These are phyloP conservation scores for Danionella dracula DNA, from an alignment of 2,797 vertebrate species.

Conservation along the genomic window DNA sequence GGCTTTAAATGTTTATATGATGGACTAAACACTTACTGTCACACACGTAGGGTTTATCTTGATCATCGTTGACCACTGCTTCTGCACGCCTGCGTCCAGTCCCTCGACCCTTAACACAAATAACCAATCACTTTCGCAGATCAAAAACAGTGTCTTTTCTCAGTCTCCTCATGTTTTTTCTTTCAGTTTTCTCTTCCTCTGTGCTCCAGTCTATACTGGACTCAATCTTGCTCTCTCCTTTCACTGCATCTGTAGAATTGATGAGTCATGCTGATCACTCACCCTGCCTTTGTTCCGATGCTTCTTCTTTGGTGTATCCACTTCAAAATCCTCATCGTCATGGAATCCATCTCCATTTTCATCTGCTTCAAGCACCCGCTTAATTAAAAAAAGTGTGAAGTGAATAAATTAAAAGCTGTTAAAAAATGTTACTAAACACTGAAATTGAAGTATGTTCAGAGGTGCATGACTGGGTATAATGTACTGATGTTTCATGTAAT, in stretches of 20 bases:
- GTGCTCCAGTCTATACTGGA: neutral
- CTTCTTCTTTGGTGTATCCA: slow-evolving; percentile 92
- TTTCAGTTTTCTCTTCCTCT: neutral
- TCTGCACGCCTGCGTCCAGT: slow-evolving; percentile 85
- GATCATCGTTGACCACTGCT: slow-evolving; percentile 81
- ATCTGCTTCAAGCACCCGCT: slow-evolving; percentile 94
- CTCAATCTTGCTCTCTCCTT: neutral
- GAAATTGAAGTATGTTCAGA: too few species aligned
- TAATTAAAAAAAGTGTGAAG: too few species aligned
- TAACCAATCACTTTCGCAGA: neutral
- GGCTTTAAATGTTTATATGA: too few species aligned
- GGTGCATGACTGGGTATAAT: too few species aligned
- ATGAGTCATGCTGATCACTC: slow-evolving; percentile 51
- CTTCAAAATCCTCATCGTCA: slow-evolving; percentile 91
- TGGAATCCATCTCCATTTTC: slow-evolving; percentile 90
- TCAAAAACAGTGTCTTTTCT: neutral
- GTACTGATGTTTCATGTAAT: too few species aligned
- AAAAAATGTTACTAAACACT: too few species aligned
- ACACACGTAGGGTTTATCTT: slow-evolving; percentile 96
- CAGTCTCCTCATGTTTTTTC: neutral
- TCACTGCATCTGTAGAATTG: slow-evolving; percentile 5
- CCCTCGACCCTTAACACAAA: slow-evolving; percentile 76
- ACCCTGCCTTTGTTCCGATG: slow-evolving; percentile 91
- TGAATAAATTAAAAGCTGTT: too few species aligned
- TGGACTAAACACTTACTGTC: slow-evolving; percentile 83